phyloP scores from a whole-genome alignment of 2,888 invertebrate genomes.

The Drosophila meridiana region DNA sequence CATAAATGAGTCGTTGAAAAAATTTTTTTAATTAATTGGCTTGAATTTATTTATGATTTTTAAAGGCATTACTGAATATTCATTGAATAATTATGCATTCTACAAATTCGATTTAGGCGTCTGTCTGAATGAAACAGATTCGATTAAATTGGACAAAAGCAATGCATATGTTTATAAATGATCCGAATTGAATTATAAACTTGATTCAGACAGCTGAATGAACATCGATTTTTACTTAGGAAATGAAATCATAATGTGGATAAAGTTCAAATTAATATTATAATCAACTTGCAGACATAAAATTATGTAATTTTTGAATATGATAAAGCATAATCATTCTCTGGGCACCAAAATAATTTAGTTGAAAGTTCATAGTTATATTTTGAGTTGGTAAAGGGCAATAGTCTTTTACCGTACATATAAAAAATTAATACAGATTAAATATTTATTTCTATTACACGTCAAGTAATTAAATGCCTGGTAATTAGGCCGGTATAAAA shows the following conservation, averaged over 20 bases:
- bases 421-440: background rate
- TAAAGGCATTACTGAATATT: constrained; percentile 51
- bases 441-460: background rate
- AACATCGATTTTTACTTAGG: constrained; percentile 9
- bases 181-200: background rate
- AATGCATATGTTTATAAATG: background rate
- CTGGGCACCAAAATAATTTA: background rate
- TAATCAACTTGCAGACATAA: background rate
- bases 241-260: background rate
- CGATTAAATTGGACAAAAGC: background rate
- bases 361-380: background rate
- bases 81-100: constrained; percentile 47
- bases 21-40: constrained; percentile 63
- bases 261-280: background rate
- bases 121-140: constrained; percentile 20
- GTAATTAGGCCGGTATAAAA: background rate
- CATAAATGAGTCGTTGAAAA: constrained; percentile 60
- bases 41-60: constrained; percentile 62
- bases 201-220: background rate
- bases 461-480: background rate
- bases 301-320: background rate
- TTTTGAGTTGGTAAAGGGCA: background rate
- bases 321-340: background rate
- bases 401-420: background rate
- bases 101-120: constrained; percentile 28